Percentiles rank a stretch among this genome's conserved stretches.
Conservation (phyloP, 2,888 invertebrate genomes). For the Drosophila fungiperda region DNA sequence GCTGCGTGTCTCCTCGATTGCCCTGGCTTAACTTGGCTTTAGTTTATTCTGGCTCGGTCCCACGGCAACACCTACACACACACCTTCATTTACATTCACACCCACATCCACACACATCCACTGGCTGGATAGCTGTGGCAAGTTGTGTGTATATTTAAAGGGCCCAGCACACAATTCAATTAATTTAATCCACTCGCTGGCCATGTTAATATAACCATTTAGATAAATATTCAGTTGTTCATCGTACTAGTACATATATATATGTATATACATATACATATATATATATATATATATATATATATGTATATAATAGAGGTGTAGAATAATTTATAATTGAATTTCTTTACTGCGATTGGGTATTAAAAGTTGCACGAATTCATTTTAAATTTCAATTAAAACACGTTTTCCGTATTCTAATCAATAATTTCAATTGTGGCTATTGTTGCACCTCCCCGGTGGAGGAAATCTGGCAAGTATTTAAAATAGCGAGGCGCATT, state of each 20-base stretch:
- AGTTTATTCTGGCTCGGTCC: constrained; percentile 22
- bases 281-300: background rate
- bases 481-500: background rate
- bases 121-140: background rate
- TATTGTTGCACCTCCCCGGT: background rate
- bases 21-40: constrained; percentile 64
- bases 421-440: background rate
- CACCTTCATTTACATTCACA: background rate
- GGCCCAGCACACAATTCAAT: constrained; percentile 71
- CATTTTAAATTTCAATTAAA: constrained; percentile 3
- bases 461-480: background rate
- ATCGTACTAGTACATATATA: background rate
- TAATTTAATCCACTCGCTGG: constrained; percentile 68
- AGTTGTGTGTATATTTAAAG: constrained; percentile 6
- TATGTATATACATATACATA: background rate
- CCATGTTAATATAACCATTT: constrained; percentile 56
- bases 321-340: background rate
- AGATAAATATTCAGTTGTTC: background rate
- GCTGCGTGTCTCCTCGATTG: constrained; percentile 59
- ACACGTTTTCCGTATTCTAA: background rate
- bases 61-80: background rate
- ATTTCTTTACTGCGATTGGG: background rate
- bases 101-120: background rate
- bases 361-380: background rate
- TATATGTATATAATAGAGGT: background rate